phyloP scores from a whole-genome alignment of 2,888 invertebrate genomes.

The Gibbula magus region DNA sequence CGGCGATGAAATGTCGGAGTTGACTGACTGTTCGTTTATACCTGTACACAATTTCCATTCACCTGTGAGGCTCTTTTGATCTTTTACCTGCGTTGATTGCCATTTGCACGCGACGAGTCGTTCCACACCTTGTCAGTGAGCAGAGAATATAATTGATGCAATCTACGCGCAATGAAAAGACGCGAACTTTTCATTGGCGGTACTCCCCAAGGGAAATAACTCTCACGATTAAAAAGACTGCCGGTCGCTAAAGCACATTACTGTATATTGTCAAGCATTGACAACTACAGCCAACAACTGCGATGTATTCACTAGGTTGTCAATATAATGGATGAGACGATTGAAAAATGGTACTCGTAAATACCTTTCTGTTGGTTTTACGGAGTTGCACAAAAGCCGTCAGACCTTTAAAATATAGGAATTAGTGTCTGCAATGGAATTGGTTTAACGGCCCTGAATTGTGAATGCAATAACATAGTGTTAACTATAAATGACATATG shows the following conservation, averaged over 20 bases:
- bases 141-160: constrained; percentile 19
- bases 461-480: too few species aligned
- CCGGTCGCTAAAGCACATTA: background rate
- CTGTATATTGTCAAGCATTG: background rate
- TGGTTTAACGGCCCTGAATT: too few species aligned
- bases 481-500: too few species aligned
- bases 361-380: background rate
- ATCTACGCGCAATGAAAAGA: constrained; percentile 10
- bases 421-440: too few species aligned
- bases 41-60: background rate
- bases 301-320: background rate
- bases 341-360: constrained; percentile 20
- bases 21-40: background rate
- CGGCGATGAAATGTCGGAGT: constrained; percentile 4
- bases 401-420: too few species aligned
- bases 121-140: background rate
- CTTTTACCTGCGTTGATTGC: constrained; percentile 3
- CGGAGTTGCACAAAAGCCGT: too few species aligned
- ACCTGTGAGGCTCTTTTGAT: constrained; percentile 10
- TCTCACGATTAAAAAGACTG: background rate
- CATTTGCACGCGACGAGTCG: background rate
- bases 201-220: constrained; percentile 17
- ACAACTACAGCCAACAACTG: background rate
- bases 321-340: background rate
- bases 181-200: background rate